Percentiles rank a stretch among this genome's conserved stretches.
Evolutionary conservation across 30 jellyfish, hydroid and myxozoan genomes (phyloP).

Genomic region (Phacellophora camtschatica): DNA sequence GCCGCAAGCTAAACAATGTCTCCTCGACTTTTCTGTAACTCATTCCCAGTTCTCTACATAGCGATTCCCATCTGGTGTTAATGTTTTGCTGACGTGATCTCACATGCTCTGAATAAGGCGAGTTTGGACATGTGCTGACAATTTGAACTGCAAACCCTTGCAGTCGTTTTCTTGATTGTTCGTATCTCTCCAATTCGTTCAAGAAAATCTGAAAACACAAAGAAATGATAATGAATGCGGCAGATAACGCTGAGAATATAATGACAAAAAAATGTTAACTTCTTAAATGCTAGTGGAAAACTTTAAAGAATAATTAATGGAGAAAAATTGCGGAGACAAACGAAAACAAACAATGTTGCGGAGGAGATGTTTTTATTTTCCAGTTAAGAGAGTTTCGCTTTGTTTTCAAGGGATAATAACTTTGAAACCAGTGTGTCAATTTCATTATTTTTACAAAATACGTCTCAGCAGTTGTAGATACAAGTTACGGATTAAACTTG

Average conservation of each 20-base stretch:
- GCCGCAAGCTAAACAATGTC: constrained; percentile 69
- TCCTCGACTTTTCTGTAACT: constrained; percentile 64
- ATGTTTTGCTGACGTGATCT: constrained; percentile 15
- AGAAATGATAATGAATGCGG: background rate
- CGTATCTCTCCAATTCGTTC: constrained; percentile 65
- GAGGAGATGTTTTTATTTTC: too few species aligned
- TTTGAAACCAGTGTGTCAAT: too few species aligned
- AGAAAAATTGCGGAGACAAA: too few species aligned
- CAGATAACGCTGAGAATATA: background rate
- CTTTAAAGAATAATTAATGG: too few species aligned
- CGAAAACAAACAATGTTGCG: too few species aligned
- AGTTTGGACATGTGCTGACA: constrained; percentile 78
- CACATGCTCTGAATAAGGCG: constrained; percentile 67
- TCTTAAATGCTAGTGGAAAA: too few species aligned
- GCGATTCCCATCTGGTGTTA: constrained; percentile 63
- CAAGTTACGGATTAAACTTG: too few species aligned
- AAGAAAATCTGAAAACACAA: constrained; percentile 41
- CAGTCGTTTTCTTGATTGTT: constrained; percentile 45
- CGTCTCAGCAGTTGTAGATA: too few species aligned
- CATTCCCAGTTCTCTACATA: constrained; percentile 73
- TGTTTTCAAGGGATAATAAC: too few species aligned
- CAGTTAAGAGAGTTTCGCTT: too few species aligned
- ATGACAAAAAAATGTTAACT: background rate
- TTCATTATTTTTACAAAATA: too few species aligned
- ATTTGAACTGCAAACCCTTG: constrained; percentile 64